A percentile compares a stretch with the other conserved stretches of the same genome.
Evolutionary conservation across 2,888 invertebrate genomes (phyloP).

Genomic region (Nematopogon swammerdamellus): DNA sequence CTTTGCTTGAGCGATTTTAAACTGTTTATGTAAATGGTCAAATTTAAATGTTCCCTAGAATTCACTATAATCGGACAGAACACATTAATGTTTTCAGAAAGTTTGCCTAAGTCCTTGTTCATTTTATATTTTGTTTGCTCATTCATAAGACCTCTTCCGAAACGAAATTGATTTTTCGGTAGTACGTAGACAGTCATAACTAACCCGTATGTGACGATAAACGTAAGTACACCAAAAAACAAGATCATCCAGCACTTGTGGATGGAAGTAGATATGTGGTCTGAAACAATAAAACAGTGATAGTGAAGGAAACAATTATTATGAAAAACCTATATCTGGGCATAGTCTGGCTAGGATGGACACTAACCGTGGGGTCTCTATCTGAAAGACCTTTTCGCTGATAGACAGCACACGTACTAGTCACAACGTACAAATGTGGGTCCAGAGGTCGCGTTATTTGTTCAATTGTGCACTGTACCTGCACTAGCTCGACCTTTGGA

Average conservation of each 20-base stretch:
- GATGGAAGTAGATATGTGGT: constrained; percentile 33
- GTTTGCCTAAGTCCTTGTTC: too few relatives aligned
- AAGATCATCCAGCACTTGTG: constrained; percentile 32
- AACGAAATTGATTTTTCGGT: background rate
- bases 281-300: constrained; percentile 29
- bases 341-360: too few relatives aligned
- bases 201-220: background rate
- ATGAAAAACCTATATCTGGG: constrained; percentile 4
- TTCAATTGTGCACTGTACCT: too few relatives aligned
- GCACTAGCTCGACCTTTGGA: too few relatives aligned
- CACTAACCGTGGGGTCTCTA: too few relatives aligned
- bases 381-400: too few relatives aligned
- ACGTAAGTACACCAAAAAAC: background rate
- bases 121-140: background rate
- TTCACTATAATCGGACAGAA: background rate
- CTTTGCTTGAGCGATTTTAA: background rate
- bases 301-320: constrained; percentile 36
- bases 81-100: too few relatives aligned
- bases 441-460: too few relatives aligned
- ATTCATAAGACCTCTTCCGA: background rate
- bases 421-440: too few relatives aligned
- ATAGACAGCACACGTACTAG: too few relatives aligned
- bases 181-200: background rate
- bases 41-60: too few relatives aligned
- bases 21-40: too few relatives aligned